Evolutionary conservation across 2,888 invertebrate genomes (phyloP).

Genomic region (Hyposoter dolosus): DNA sequence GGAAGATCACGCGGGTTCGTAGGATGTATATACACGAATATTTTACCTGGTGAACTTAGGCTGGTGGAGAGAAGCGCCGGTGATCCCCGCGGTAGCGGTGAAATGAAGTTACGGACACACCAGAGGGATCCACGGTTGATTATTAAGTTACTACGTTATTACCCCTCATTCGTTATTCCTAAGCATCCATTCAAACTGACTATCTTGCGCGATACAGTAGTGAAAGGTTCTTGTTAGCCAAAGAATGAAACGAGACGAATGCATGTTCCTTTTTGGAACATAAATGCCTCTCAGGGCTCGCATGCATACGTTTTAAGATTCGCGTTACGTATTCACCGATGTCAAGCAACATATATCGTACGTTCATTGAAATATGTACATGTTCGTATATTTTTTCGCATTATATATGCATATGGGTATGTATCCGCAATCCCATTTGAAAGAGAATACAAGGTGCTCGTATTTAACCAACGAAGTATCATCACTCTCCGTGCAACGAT

Average conservation of each 20-base stretch:
- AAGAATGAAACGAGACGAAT: slow-evolving; percentile 52
- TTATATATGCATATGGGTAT: slow-evolving; percentile 1
- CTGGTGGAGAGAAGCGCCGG: neutral
- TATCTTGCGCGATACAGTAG: slow-evolving; percentile 39
- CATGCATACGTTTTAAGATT: slow-evolving; percentile 47
- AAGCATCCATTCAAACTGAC: slow-evolving; percentile 61
- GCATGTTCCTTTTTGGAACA: slow-evolving; percentile 56
- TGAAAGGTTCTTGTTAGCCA: slow-evolving; percentile 66
- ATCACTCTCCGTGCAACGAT: slow-evolving; percentile 57
- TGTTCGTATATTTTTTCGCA: neutral
- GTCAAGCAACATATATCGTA: neutral
- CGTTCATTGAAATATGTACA: neutral
- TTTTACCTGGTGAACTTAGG: slow-evolving; percentile 18
- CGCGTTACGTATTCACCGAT: slow-evolving; percentile 45
- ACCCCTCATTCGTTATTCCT: slow-evolving; percentile 65
- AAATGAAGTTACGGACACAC: slow-evolving; percentile 41
- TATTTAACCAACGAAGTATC: slow-evolving; percentile 64
- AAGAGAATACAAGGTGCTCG: slow-evolving; percentile 57
- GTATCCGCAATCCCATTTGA: slow-evolving; percentile 33
- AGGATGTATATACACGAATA: slow-evolving; percentile 4
- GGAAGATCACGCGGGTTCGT: slow-evolving; percentile 33
- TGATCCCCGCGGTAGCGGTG: slow-evolving; percentile 51
- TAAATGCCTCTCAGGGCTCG: slow-evolving; percentile 25
- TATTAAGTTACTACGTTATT: slow-evolving; percentile 66
- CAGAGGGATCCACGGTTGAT: slow-evolving; percentile 48